phyloP scores from a whole-genome alignment of 2,797 vertebrate genomes.

The Gephyroberyx darwinii region DNA sequence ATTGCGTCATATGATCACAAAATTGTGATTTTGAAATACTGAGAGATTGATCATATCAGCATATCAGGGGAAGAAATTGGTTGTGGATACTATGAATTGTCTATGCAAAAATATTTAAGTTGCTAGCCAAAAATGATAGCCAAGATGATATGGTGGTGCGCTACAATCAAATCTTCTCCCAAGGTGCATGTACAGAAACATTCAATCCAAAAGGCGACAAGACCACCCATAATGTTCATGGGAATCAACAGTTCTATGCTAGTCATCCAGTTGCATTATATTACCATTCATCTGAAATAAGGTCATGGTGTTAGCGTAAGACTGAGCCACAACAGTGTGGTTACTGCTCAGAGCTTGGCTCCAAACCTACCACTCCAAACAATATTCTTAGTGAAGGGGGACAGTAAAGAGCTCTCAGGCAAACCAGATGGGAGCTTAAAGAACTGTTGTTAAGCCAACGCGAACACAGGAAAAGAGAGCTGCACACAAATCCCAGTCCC shows the following conservation, averaged over 20 bases:
- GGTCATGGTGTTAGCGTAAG: conserved; percentile 15
- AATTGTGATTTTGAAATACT: background rate
- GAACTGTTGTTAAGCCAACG: conserved; percentile 62
- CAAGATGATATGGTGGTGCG: background rate
- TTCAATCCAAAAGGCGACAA: conserved; percentile 13
- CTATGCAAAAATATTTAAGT: conserved; percentile 9
- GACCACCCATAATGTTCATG: background rate
- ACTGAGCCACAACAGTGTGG: conserved; percentile 30
- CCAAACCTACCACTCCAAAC: conserved; percentile 48
- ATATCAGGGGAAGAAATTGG: background rate
- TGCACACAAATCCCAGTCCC: conserved; percentile 65
- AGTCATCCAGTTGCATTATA: conserved; percentile 11
- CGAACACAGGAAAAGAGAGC: conserved; percentile 67
- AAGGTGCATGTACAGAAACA: background rate
- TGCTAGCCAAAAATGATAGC: background rate
- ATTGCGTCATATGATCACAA: background rate
- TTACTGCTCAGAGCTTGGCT: conserved; percentile 41
- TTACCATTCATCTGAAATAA: conserved; percentile 12
- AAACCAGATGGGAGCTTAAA: conserved; percentile 74
- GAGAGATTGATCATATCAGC: conserved; percentile 19
- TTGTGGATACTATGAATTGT: background rate
- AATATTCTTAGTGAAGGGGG: conserved; percentile 45
- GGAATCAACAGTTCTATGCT: conserved; percentile 4
- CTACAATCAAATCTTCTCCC: background rate
- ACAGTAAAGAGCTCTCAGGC: conserved; percentile 62